These are phyloP conservation scores for Drosophila repletoides DNA, from an alignment of 1,140 invertebrate species.

Conservation along the genomic window DNA sequence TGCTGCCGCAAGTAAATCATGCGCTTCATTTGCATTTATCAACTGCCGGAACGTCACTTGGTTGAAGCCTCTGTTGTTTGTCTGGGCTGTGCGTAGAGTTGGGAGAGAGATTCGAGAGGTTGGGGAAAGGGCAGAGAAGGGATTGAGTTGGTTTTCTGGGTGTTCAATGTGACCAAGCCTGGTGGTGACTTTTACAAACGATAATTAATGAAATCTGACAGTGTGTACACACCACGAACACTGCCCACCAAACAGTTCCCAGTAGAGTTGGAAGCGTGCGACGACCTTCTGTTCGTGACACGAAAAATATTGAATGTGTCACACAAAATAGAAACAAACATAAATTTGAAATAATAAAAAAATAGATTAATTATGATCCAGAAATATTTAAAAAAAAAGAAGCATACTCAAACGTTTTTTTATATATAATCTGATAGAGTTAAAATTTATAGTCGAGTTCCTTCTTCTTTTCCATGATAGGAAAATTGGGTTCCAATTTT, in stretches of 20 bases:
- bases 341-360: no score
- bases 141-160: neutral
- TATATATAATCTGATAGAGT: no score
- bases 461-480: no score
- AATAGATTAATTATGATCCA: no score
- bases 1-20: slow-evolving; percentile 58
- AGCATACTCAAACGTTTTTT: no score
- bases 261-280: neutral
- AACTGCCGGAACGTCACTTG: slow-evolving; percentile 15
- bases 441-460: no score
- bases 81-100: neutral
- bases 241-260: no score
- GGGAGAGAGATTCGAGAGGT: neutral
- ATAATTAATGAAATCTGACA: slow-evolving; percentile 82
- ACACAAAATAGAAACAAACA: no score
- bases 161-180: slow-evolving; percentile 11
- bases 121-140: neutral
- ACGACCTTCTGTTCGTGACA: no score
- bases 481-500: no score
- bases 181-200: slow-evolving; percentile 76
- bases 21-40: slow-evolving; percentile 57
- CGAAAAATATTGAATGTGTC: no score
- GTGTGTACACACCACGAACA: slow-evolving; percentile 22
- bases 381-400: no score
- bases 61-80: neutral